phyloP scores from a whole-genome alignment of 2,797 vertebrate genomes.

The Lates japonicus region DNA sequence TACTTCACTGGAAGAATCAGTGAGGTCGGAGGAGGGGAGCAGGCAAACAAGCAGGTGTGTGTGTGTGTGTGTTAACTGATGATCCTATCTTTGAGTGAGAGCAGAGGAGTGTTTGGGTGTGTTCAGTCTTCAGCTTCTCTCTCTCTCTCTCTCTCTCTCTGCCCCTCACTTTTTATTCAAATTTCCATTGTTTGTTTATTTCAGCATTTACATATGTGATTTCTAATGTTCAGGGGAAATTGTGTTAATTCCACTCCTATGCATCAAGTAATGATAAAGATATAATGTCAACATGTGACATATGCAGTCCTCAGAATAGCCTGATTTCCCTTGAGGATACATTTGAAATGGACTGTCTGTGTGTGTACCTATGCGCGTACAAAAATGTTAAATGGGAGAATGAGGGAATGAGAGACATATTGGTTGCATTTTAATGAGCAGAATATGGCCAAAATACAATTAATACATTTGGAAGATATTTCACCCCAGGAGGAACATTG shows the following conservation, averaged over 20 bases:
- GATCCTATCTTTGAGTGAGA: constrained; percentile 64
- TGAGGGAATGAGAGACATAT: constrained; percentile 29
- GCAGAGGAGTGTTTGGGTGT: constrained; percentile 53
- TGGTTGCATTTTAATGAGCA: constrained; percentile 50
- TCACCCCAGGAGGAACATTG: background rate
- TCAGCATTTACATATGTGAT: constrained; percentile 47
- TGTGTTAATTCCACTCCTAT: constrained; percentile 67
- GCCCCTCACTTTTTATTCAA: constrained; percentile 36
- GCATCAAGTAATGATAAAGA: constrained; percentile 67
- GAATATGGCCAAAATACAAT: constrained; percentile 16
- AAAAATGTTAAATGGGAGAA: constrained; percentile 31
- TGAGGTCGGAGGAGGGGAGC: constrained; percentile 51
- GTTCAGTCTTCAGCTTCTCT: constrained; percentile 38
- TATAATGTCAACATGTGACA: constrained; percentile 76
- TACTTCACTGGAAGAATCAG: constrained; percentile 70
- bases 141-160: constrained; percentile 8
- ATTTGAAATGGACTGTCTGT: constrained; percentile 37
- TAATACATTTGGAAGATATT: constrained; percentile 37
- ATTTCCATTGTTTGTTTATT: constrained; percentile 62
- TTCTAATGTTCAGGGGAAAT: constrained; percentile 48
- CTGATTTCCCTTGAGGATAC: constrained; percentile 66
- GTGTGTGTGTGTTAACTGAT: constrained; percentile 65
- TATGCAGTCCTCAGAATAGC: constrained; percentile 54
- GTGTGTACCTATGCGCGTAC: constrained; percentile 20
- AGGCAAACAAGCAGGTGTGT: constrained; percentile 56